Percentiles rank a stretch among this genome's conserved stretches.
Evolutionary conservation across 2,797 vertebrate genomes (phyloP).

Genomic region (Sebastes matsubarae): DNA sequence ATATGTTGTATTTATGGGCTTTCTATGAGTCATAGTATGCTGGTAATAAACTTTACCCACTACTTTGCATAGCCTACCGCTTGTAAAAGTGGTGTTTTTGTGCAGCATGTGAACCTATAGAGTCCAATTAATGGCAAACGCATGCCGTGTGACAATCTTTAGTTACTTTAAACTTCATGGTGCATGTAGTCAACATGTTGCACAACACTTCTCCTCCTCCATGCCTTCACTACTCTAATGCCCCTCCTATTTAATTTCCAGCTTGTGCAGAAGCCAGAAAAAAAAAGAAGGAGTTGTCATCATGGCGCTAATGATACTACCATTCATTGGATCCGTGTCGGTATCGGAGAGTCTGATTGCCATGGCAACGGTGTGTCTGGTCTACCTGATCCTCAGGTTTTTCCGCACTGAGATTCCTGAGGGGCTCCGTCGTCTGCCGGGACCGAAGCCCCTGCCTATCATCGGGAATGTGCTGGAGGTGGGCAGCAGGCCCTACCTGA

Average conservation of each 20-base stretch:
- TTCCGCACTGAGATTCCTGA: constrained; percentile 73
- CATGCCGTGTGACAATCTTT: background rate
- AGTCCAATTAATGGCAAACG: background rate
- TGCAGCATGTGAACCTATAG: background rate
- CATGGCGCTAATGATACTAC: constrained; percentile 80
- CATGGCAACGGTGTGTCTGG: constrained; percentile 75
- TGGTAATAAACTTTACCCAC: background rate
- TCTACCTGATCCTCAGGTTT: constrained; percentile 79
- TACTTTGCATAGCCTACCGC: background rate
- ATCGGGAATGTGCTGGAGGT: constrained; percentile 88
- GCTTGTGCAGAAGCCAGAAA: constrained; percentile 52
- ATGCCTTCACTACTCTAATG: constrained; percentile 46
- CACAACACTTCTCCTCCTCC: constrained; percentile 48
- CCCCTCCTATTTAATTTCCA: constrained; percentile 66
- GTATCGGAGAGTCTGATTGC: constrained; percentile 82
- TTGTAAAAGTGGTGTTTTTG: background rate
- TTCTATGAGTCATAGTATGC: background rate
- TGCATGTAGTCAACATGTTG: constrained; percentile 49
- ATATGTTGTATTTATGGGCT: background rate
- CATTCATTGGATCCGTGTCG: constrained; percentile 73
- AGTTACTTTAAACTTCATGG: constrained; percentile 14
- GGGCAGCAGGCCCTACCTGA: constrained; percentile 84
- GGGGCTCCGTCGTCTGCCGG: constrained; percentile 85
- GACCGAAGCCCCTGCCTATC: constrained; percentile 87
- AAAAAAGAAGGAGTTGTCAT: constrained; percentile 42